phyloP scores from a whole-genome alignment of 2,888 invertebrate species.

The Drosophila birchii region DNA sequence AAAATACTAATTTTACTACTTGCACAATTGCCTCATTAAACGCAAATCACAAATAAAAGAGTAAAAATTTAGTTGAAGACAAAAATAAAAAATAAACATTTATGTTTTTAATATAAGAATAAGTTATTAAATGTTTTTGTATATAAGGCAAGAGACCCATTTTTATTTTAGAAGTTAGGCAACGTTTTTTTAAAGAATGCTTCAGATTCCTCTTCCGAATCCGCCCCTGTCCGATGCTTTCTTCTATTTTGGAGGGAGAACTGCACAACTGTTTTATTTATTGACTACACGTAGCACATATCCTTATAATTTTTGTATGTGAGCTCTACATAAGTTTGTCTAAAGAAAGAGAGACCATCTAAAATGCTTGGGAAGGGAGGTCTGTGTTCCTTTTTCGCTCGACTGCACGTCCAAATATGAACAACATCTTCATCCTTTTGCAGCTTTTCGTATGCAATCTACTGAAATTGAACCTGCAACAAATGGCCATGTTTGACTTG shows the following conservation, averaged over 20 bases:
- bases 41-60: not conserved
- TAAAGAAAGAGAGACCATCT: slow-evolving; percentile 12
- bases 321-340: slow-evolving; percentile 62
- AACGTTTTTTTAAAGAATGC: not conserved
- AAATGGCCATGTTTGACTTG: slow-evolving; percentile 77
- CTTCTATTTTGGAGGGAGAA: slow-evolving; percentile 36
- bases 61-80: not conserved
- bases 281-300: slow-evolving; percentile 79
- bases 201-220: not conserved
- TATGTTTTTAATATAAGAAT: not conserved
- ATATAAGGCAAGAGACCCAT: not conserved
- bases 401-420: slow-evolving; percentile 76
- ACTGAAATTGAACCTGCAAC: slow-evolving; percentile 78
- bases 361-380: slow-evolving; percentile 17
- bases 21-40: not conserved
- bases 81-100: not conserved
- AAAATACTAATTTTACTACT: not conserved
- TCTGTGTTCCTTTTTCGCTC: slow-evolving; percentile 68
- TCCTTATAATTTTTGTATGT: slow-evolving; percentile 78
- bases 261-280: slow-evolving; percentile 77
- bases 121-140: not conserved
- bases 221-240: slow-evolving; percentile 7
- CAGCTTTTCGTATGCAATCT: slow-evolving; percentile 64
- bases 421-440: slow-evolving; percentile 64
- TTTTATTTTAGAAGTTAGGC: no score